phyloP scores from a whole-genome alignment of 1,140 invertebrate genomes.

The Neomicropteryx cornuta region DNA sequence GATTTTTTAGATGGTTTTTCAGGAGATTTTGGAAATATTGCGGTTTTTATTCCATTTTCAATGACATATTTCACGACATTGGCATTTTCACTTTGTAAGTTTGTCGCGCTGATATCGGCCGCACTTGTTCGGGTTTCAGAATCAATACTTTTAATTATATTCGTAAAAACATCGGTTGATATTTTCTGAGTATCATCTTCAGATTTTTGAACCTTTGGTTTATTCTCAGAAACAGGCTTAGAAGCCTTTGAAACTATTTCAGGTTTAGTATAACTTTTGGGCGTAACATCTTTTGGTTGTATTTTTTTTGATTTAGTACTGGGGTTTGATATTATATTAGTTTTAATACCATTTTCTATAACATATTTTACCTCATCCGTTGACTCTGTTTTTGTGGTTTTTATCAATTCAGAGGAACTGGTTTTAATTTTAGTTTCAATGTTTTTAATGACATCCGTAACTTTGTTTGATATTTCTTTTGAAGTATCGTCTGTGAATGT shows the following conservation, averaged over 20 bases:
- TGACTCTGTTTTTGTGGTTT: not conserved
- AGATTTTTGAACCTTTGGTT: too few relatives aligned
- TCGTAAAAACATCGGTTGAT: too few relatives aligned
- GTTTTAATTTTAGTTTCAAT: slow-evolving; percentile 15
- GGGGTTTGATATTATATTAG: too few relatives aligned
- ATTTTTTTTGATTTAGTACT: slow-evolving; percentile 2
- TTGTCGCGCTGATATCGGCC: too few relatives aligned
- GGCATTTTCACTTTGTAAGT: too few relatives aligned
- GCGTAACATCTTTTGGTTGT: slow-evolving; percentile 3
- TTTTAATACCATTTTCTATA: slow-evolving; percentile 14
- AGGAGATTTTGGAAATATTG: slow-evolving; percentile 35
- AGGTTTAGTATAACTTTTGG: too few relatives aligned
- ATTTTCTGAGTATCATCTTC: too few relatives aligned
- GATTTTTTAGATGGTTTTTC: slow-evolving; percentile 24
- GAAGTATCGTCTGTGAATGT: slow-evolving; percentile 1
- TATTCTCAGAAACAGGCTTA: too few relatives aligned
- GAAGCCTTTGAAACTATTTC: too few relatives aligned
- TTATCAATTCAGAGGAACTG: slow-evolving; percentile 3
- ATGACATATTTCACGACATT: slow-evolving; percentile 38
- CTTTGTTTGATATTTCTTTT: slow-evolving; percentile 6
- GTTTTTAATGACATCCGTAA: slow-evolving; percentile 5
- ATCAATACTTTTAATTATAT: too few relatives aligned
- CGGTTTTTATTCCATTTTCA: slow-evolving; percentile 37
- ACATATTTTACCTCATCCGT: slow-evolving; percentile 8
- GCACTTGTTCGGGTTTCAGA: too few relatives aligned